phyloP scores from a whole-genome alignment of 1,140 invertebrate genomes.

The Eupeodes corollae region DNA sequence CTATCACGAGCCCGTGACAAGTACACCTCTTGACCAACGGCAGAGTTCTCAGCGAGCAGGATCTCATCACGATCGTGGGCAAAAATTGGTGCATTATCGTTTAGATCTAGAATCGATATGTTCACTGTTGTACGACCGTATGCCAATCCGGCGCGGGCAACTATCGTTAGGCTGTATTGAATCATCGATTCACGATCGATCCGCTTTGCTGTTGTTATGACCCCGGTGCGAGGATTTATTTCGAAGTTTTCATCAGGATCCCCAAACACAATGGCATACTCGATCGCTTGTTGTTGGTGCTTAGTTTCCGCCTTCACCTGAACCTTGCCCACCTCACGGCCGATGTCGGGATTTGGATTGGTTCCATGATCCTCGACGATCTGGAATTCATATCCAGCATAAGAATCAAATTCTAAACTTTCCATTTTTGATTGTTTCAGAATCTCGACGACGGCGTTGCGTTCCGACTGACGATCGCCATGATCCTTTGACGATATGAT shows the following conservation, averaged over 20 bases:
- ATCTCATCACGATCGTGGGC: slow-evolving; percentile 62
- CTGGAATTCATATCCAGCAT: slow-evolving; percentile 66
- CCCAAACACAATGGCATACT: slow-evolving; percentile 74
- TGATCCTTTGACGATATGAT: slow-evolving; percentile 67
- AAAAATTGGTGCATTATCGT: slow-evolving; percentile 84
- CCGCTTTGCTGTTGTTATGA: slow-evolving; percentile 63
- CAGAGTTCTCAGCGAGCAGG: slow-evolving; percentile 70
- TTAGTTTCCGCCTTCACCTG: slow-evolving; percentile 44
- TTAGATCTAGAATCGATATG: slow-evolving; percentile 77
- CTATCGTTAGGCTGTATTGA: slow-evolving; percentile 64
- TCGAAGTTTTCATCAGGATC: slow-evolving; percentile 66
- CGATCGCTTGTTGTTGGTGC: slow-evolving; percentile 36
- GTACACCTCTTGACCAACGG: slow-evolving; percentile 84
- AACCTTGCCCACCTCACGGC: slow-evolving; percentile 65
- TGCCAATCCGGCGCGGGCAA: slow-evolving; percentile 53
- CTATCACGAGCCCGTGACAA: slow-evolving; percentile 71
- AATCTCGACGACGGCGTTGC: slow-evolving; percentile 73
- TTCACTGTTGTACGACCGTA: slow-evolving; percentile 64
- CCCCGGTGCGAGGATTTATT: slow-evolving; percentile 66
- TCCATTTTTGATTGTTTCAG: slow-evolving; percentile 58
- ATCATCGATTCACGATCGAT: slow-evolving; percentile 75
- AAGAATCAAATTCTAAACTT: slow-evolving; percentile 57
- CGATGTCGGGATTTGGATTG: slow-evolving; percentile 42
- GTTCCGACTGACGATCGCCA: slow-evolving; percentile 54
- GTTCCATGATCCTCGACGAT: slow-evolving; percentile 67